Conservation (phyloP, 2,113 vertebrate genomes). For the Dendrocopos noguchii region DNA sequence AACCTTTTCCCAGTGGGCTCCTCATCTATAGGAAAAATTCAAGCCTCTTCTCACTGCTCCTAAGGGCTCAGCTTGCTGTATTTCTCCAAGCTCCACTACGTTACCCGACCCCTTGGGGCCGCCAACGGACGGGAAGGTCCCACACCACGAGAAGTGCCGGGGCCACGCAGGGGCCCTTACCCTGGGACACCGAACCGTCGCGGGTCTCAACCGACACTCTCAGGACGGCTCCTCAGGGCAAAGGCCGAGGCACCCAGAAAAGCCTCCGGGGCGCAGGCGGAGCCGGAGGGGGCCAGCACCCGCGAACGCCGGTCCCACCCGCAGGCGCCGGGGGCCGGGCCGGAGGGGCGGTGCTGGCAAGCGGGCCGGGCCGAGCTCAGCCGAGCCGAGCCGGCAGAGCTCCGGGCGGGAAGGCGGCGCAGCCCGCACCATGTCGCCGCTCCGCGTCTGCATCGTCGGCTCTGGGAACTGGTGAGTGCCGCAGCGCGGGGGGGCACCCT, state of each 20-base stretch:
- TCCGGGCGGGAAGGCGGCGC: background rate
- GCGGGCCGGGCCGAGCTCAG: background rate
- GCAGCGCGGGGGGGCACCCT: background rate
- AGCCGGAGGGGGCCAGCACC: background rate
- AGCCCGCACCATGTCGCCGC: slow-evolving; percentile 45
- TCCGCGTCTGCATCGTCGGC: slow-evolving; percentile 84
- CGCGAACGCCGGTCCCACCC: background rate
- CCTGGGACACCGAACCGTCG: background rate
- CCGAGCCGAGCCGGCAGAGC: background rate
- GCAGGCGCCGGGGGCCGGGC: background rate
- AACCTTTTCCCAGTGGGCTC: background rate
- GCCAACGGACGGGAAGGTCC: background rate
- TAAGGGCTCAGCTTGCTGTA: background rate
- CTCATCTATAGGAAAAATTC: fast-evolving
- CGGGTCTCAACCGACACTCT: background rate
- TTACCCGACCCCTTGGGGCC: background rate
- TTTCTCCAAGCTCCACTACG: background rate
- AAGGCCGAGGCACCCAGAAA: background rate
- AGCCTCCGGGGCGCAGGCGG: background rate
- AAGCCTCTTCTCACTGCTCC: background rate
- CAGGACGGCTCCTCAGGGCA: background rate
- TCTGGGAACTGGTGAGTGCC: slow-evolving; percentile 85
- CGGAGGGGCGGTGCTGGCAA: slow-evolving; percentile 8
- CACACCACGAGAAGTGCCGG: background rate
- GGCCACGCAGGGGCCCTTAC: background rate